These are phyloP conservation scores for Verasper variegatus DNA, from an alignment of 2,113 vertebrate genomes.

Conservation along the genomic window DNA sequence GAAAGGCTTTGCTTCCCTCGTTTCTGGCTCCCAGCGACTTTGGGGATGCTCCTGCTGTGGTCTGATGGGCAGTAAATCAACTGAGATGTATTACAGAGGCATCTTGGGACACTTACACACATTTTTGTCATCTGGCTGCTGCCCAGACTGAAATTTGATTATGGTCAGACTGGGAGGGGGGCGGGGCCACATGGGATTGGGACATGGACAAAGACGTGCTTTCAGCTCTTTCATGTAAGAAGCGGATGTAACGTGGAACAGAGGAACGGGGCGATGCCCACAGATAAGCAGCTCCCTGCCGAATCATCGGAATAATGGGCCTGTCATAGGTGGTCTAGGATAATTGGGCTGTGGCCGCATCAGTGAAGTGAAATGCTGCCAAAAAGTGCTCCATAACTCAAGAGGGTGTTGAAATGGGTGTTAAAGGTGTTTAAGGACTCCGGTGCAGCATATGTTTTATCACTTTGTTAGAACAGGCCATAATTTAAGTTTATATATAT, in stretches of 20 bases:
- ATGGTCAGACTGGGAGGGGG: slow-evolving; percentile 15
- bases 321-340: slow-evolving; percentile 51
- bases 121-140: slow-evolving; percentile 24
- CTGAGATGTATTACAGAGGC: slow-evolving; percentile 15
- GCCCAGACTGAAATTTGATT: slow-evolving; percentile 52
- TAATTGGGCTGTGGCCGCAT: slow-evolving; percentile 37
- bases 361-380: slow-evolving; percentile 64
- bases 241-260: slow-evolving; percentile 14
- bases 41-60: not conserved
- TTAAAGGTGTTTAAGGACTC: no score
- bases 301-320: slow-evolving; percentile 59
- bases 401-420: slow-evolving; percentile 60
- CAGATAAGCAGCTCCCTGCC: slow-evolving; percentile 39
- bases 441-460: not conserved
- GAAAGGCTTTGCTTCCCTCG: slow-evolving; percentile 9
- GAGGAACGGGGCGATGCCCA: slow-evolving; percentile 16
- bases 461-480: not conserved
- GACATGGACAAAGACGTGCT: slow-evolving; percentile 64
- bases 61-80: not conserved
- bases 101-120: slow-evolving; percentile 12
- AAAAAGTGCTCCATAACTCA: slow-evolving; percentile 45
- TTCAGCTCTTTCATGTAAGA: slow-evolving; percentile 54
- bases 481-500: not conserved
- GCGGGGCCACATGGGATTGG: slow-evolving; percentile 10
- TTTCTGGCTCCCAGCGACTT: not conserved